Conservation (phyloP, 2,888 invertebrate species). For the Synergus laeviventris region DNA sequence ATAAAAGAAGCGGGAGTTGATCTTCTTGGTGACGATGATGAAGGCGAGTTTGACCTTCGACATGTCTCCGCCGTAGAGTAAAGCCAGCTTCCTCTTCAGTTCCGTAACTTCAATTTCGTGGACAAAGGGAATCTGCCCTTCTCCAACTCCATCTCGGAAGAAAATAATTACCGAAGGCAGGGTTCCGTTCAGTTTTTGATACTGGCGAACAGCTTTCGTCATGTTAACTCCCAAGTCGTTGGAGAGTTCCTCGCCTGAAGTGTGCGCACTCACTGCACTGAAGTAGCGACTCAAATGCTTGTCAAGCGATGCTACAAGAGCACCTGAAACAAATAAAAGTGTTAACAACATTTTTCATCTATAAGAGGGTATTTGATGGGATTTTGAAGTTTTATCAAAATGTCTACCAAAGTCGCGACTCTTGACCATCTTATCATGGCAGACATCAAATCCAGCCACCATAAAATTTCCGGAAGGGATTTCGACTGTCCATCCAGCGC, state of each 20-base stretch:
- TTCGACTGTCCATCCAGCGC: constrained; percentile 89
- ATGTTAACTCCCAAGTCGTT: constrained; percentile 84
- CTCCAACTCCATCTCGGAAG: constrained; percentile 96
- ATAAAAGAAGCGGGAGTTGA: constrained; percentile 87
- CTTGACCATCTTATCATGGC: constrained; percentile 86
- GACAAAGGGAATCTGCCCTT: constrained; percentile 90
- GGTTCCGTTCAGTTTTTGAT: constrained; percentile 74
- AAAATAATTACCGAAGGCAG: constrained; percentile 86
- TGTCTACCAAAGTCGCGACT: constrained; percentile 77
- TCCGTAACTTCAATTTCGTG: constrained; percentile 84
- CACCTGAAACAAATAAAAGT: constrained; percentile 80
- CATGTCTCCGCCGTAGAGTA: constrained; percentile 76
- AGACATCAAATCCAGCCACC: constrained; percentile 92
- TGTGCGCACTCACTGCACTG: constrained; percentile 85
- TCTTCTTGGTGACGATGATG: constrained; percentile 92
- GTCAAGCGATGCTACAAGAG: constrained; percentile 86
- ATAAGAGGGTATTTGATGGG: too few relatives aligned
- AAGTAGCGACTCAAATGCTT: constrained; percentile 82
- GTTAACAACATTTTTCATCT: too few relatives aligned
- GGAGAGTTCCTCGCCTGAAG: constrained; percentile 86
- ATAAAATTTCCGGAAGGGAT: constrained; percentile 83
- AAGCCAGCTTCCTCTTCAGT: constrained; percentile 78
- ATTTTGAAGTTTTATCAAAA: too few relatives aligned
- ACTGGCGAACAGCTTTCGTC: constrained; percentile 77
- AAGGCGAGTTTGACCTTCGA: constrained; percentile 83